Evolutionary conservation across 2,797 vertebrate species (phyloP).

Genomic region (Centroberyx gerrardi): DNA sequence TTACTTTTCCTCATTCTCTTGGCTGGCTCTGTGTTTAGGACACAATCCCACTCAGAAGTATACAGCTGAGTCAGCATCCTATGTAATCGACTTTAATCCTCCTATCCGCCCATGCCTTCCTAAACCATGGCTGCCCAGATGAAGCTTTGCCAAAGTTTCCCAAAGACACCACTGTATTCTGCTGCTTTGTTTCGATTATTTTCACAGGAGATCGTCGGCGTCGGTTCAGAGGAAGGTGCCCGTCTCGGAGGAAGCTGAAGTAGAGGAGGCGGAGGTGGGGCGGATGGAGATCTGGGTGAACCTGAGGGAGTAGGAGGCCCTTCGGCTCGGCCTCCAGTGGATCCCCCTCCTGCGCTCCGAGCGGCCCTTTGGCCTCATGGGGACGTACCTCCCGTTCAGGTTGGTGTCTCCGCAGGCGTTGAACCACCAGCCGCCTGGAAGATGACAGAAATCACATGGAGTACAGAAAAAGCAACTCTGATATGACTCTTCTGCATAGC

Average conservation of each 20-base stretch:
- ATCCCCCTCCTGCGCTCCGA: constrained; percentile 85
- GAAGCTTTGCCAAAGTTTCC: constrained; percentile 22
- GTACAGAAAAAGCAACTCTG: not conserved
- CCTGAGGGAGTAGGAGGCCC: constrained; percentile 83
- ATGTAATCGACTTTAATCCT: not conserved
- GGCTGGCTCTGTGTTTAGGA: constrained; percentile 15
- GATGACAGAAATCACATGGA: not conserved
- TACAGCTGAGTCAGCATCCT: constrained; percentile 2
- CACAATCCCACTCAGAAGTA: constrained; percentile 1
- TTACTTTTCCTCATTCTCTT: not conserved
- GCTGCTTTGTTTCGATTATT: constrained; percentile 6
- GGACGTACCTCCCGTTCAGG: constrained; percentile 90
- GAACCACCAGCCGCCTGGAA: constrained; percentile 93
- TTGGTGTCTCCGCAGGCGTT: constrained; percentile 88
- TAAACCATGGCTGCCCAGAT: not conserved
- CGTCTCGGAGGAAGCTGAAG: constrained; percentile 36
- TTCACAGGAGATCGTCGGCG: not conserved
- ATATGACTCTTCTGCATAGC: not conserved
- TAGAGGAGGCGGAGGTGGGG: constrained; percentile 29
- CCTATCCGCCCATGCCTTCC: constrained; percentile 1
- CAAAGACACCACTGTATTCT: constrained; percentile 24
- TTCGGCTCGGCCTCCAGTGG: constrained; percentile 86
- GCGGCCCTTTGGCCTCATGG: constrained; percentile 80
- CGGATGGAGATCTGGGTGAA: constrained; percentile 91
- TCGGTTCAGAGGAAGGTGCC: constrained; percentile 38